These are phyloP conservation scores for Todus mexicanus DNA, from an alignment of 2,797 vertebrate genomes.

Conservation along the genomic window DNA sequence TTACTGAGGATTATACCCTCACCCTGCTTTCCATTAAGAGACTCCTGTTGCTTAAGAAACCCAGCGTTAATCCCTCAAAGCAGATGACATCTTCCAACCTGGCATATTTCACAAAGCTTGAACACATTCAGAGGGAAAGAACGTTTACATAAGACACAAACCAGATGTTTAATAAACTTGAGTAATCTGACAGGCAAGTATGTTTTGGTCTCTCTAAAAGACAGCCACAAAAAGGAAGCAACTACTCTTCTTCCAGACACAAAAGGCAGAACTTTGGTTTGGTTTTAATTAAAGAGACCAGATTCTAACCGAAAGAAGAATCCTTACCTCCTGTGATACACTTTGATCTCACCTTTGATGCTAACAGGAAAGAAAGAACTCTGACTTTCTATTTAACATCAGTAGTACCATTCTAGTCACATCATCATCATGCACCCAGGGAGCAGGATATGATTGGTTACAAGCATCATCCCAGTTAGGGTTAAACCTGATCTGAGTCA, in stretches of 20 bases:
- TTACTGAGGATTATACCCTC: slow-evolving; percentile 13
- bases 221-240: slow-evolving; percentile 12
- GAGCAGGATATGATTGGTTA: neutral
- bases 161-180: slow-evolving; percentile 51
- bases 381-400: neutral
- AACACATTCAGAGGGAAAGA: neutral
- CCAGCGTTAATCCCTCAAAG: slow-evolving; percentile 17
- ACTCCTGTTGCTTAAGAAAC: slow-evolving; percentile 17
- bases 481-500: neutral
- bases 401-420: neutral
- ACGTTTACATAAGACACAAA: slow-evolving; percentile 39
- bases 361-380: neutral
- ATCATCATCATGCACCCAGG: neutral
- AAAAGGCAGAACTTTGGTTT: slow-evolving; percentile 11
- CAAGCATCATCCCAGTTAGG: neutral
- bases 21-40: slow-evolving; percentile 17
- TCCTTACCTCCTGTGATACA: neutral
- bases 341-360: slow-evolving; percentile 21
- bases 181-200: slow-evolving; percentile 6
- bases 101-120: slow-evolving; percentile 25
- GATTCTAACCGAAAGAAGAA: neutral
- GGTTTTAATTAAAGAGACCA: slow-evolving; percentile 19
- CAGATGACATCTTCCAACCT: slow-evolving; percentile 4
- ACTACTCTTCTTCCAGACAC: slow-evolving; percentile 31
- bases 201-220: neutral